Evolutionary conservation across 2,113 vertebrate species (phyloP), one percentile per base, ranked within the genome.

Genomic region (Sceloporus tristichus): DNA sequence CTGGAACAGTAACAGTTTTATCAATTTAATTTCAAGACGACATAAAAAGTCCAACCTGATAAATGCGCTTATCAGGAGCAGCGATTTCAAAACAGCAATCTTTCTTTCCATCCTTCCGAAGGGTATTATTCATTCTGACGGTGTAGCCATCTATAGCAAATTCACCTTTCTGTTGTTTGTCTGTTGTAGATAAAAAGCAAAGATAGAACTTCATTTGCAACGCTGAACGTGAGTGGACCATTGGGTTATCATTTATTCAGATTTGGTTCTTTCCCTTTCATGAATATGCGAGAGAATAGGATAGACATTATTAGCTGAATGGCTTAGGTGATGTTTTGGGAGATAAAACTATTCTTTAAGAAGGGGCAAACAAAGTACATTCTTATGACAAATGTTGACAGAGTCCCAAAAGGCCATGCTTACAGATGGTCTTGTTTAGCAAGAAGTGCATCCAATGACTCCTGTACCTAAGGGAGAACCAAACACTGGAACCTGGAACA

Each of bases 101-200:
- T 94, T 98, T 99, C 97, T 98, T 99, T 56, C 94, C 97, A 96
- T 99, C 98, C 96, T 98, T 99, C 82, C 99, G 96, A 38, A 99
- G 97, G 71, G 92, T 97, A 97, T 92, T 98, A 97, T 98, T 99
- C 94, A 98, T 97, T 97, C 97, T 98, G 96, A 98, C 97, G 13
- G 79, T 87, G 94, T 99, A 99, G 68, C 99, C 99, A 54, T 98
- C 97, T 79, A 99, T 98, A 90, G 95, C 95, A 96, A 99, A 99
- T 96, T 98, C 98, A 75, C 98, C 99, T 96, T 99, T 99, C 97
- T 99, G 99, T 94, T 99, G 99, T 96, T 99, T 99, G 96, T 99
- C 99, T 99, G 96, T 94, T 85, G 91, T 90, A 95, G 93, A 96
- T 88, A 96, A 94, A 96, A 97, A 88, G 65, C 86, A 93, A 95